phyloP scores from a whole-genome alignment of 2,113 vertebrate genomes.

The Microcebus jonahi region DNA sequence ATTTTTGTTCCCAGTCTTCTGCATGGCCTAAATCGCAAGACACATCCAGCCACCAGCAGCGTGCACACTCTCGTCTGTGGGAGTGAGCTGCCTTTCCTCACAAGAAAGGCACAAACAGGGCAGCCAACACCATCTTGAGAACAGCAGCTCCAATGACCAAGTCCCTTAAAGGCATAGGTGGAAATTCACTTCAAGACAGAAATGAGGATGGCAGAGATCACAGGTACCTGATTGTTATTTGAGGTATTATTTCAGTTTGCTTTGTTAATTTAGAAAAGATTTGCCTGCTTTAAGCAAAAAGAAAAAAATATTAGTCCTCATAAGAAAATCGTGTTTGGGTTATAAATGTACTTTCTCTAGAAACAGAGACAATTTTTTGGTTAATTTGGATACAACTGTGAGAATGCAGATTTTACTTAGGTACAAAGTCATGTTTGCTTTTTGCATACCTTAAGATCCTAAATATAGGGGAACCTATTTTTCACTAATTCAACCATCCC shows the following conservation, averaged over 20 bases:
- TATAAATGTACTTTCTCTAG: not conserved
- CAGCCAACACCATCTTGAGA: not conserved
- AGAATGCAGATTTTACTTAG: not conserved
- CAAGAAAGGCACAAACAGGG: not conserved
- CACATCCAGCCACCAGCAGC: not conserved
- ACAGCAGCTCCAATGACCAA: not conserved
- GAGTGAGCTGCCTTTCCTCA: not conserved
- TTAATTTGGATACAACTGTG: conserved; percentile 30
- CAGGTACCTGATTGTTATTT: not conserved
- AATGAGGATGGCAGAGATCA: not conserved
- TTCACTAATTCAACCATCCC: not conserved
- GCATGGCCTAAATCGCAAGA: not conserved
- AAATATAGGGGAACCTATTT: not conserved
- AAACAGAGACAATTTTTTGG: not conserved
- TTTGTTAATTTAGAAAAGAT: conserved; percentile 25
- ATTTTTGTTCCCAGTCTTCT: not conserved
- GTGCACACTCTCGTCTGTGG: rapidly evolving
- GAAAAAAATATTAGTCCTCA: not conserved
- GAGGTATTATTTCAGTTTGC: not conserved
- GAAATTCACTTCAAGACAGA: not conserved
- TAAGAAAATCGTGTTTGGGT: not conserved
- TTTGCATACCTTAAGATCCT: conserved; percentile 37
- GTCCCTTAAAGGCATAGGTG: not conserved
- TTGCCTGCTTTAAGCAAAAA: conserved; percentile 12
- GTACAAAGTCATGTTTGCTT: conserved; percentile 11